Evolutionary conservation across 2,888 invertebrate genomes (phyloP).

Genomic region (Gari tellinella): DNA sequence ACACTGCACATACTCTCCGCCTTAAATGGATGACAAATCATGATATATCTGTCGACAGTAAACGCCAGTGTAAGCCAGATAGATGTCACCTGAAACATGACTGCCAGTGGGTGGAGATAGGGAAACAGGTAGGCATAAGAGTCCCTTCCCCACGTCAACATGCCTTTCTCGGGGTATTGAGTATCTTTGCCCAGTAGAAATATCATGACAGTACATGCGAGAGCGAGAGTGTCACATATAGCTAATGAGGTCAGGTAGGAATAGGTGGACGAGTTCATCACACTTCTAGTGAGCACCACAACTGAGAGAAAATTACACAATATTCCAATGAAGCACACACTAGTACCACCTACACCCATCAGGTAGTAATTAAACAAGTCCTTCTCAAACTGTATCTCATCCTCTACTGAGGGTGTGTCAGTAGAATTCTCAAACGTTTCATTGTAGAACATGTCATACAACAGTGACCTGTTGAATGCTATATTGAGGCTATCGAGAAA

Average conservation of each 20-base stretch:
- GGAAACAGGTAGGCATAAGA: constrained; percentile 80
- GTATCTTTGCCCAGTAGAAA: constrained; percentile 77
- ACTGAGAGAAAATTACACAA: constrained; percentile 82
- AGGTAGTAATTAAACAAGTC: constrained; percentile 78
- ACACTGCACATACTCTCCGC: constrained; percentile 81
- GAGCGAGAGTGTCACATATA: constrained; percentile 81
- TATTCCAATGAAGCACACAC: constrained; percentile 81
- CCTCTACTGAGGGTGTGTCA: neutral
- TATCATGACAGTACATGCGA: constrained; percentile 78
- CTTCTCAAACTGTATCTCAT: constrained; percentile 48
- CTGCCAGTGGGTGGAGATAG: constrained; percentile 80
- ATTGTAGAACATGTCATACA: constrained; percentile 4
- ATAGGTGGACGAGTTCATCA: constrained; percentile 83
- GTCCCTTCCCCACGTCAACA: constrained; percentile 59
- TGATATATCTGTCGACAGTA: constrained; percentile 84
- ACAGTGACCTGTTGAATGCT: constrained; percentile 20
- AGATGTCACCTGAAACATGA: constrained; percentile 82
- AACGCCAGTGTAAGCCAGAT: constrained; percentile 83
- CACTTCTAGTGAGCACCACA: constrained; percentile 78
- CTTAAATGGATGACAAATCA: constrained; percentile 84
- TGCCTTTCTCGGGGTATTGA: constrained; percentile 59
- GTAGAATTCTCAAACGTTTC: constrained; percentile 1
- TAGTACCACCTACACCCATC: constrained; percentile 82
- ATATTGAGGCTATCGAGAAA: constrained; percentile 32
- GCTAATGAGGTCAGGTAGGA: constrained; percentile 82